A percentile compares a stretch with the other conserved stretches of the same genome.
Evolutionary conservation across 2,888 invertebrate genomes (phyloP).

Genomic region (Plemyria rubiginata): DNA sequence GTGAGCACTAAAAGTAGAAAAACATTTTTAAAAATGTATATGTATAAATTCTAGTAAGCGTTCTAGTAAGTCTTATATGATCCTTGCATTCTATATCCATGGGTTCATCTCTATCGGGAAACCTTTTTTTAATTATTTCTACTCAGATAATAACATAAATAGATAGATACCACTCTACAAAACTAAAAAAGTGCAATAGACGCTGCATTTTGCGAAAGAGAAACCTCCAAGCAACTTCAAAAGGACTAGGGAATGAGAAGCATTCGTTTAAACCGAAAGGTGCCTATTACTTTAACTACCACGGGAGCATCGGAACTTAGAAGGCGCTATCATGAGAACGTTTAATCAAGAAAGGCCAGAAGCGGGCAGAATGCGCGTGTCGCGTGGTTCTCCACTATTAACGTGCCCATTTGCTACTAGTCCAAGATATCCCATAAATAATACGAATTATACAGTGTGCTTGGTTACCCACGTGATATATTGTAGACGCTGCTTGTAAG

Average conservation of each 20-base stretch:
- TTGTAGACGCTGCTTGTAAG: constrained; percentile 55
- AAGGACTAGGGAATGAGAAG: constrained; percentile 7
- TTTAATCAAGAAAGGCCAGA: constrained; percentile 62
- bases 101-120: too few species aligned
- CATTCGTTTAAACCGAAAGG: constrained; percentile 39
- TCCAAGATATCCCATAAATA: constrained; percentile 74
- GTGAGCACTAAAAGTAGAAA: background rate
- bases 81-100: too few species aligned
- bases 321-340: constrained; percentile 52
- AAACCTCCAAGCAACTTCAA: background rate
- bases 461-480: constrained; percentile 72
- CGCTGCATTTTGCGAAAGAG: too few species aligned
- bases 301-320: constrained; percentile 37
- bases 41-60: too few species aligned
- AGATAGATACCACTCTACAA: too few species aligned
- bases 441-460: constrained; percentile 80
- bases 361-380: constrained; percentile 63
- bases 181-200: too few species aligned
- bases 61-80: too few species aligned
- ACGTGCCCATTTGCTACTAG: constrained; percentile 70
- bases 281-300: constrained; percentile 40
- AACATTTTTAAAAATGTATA: background rate
- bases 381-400: constrained; percentile 82
- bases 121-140: too few species aligned
- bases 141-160: too few species aligned